These are phyloP conservation scores for Laupala kohalensis DNA, from an alignment of 1,140 invertebrate genomes.

Conservation along the genomic window DNA sequence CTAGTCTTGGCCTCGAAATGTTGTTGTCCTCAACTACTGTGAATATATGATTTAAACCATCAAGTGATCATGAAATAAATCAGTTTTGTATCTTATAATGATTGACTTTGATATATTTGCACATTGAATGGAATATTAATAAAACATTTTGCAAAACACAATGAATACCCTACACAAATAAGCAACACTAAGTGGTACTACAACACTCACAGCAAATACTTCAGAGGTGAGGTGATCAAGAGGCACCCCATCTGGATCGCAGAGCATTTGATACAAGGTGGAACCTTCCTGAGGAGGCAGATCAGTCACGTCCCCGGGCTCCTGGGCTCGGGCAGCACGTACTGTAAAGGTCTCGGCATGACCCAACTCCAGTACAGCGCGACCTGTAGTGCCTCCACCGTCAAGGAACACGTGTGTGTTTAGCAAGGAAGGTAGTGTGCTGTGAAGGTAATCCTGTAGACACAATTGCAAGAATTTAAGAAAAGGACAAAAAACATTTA, in stretches of 20 bases:
- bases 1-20: too few species aligned
- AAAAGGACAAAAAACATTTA: too few species aligned
- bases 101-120: too few species aligned
- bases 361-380: conserved; percentile 45
- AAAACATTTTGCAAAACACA: too few species aligned
- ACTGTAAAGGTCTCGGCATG: conserved; percentile 45
- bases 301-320: conserved; percentile 33
- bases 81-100: too few species aligned
- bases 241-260: conserved; percentile 45
- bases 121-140: too few species aligned
- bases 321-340: conserved; percentile 34
- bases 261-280: conserved; percentile 44
- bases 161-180: too few species aligned
- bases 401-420: conserved; percentile 46
- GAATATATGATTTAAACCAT: too few species aligned
- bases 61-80: too few species aligned
- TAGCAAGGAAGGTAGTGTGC: conserved; percentile 39
- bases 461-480: too few species aligned
- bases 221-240: conserved; percentile 45
- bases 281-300: conserved; percentile 47
- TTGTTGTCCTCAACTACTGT: too few species aligned
- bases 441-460: conserved; percentile 36
- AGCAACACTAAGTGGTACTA: too few species aligned
- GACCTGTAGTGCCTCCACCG: conserved; percentile 36
- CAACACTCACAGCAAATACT: conserved; percentile 37